Evolutionary conservation across 2,797 vertebrate species (phyloP).

Genomic region (Leuciscus waleckii): DNA sequence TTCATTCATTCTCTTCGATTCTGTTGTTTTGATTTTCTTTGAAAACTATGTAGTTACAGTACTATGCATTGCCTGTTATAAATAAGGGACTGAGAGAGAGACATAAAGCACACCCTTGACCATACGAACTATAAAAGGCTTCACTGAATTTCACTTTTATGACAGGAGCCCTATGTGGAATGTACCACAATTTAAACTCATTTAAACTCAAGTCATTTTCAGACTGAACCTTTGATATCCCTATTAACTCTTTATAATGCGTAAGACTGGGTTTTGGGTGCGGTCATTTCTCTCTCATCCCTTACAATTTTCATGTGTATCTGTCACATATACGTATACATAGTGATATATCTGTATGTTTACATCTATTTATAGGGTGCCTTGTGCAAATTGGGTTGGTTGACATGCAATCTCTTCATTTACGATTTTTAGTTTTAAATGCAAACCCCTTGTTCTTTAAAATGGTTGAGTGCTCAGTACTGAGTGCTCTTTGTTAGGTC

Average conservation of each 20-base stretch:
- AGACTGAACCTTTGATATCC: not conserved
- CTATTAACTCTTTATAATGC: not conserved
- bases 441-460: not conserved
- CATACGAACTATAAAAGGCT: not conserved
- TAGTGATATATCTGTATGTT: conserved; percentile 64
- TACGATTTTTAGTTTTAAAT: not conserved
- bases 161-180: not conserved
- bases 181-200: not conserved
- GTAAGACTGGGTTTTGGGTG: not conserved
- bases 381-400: conserved; percentile 67
- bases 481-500: conserved; percentile 6
- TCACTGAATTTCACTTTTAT: not conserved
- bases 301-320: conserved; percentile 29
- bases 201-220: not conserved
- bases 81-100: conserved; percentile 49
- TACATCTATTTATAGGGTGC: conserved; percentile 78
- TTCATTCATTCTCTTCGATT: conserved; percentile 41
- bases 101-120: conserved; percentile 28
- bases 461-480: not conserved
- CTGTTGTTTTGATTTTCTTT: conserved; percentile 52
- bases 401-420: conserved; percentile 38
- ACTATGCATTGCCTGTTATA: conserved; percentile 65
- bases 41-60: conserved; percentile 61
- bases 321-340: conserved; percentile 41
- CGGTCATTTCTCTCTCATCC: conserved; percentile 20